phyloP scores from a whole-genome alignment of 2,113 vertebrate species.

The Hirundichthys speculiger region DNA sequence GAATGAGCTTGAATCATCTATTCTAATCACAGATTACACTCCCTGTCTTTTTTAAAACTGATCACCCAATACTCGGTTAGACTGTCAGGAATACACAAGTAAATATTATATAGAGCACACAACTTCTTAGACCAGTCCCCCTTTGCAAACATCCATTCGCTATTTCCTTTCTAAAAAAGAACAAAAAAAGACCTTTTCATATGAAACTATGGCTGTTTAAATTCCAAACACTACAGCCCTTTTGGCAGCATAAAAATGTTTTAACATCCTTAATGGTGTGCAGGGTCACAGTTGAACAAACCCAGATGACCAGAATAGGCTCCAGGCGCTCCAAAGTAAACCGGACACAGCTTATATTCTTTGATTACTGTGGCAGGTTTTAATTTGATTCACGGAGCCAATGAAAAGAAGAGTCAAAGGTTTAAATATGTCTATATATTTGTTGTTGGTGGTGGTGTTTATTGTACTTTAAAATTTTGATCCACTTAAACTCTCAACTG shows the following conservation, averaged over 20 bases:
- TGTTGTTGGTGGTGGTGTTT: conserved; percentile 35
- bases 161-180: too few relatives aligned
- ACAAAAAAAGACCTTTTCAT: conserved; percentile 34
- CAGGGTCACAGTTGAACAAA: conserved; percentile 73
- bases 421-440: background rate
- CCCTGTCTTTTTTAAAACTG: conserved; percentile 35
- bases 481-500: conserved; percentile 1
- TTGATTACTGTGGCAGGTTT: conserved; percentile 44
- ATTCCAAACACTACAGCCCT: conserved; percentile 18
- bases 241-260: conserved; percentile 44
- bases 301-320: conserved; percentile 72
- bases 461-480: conserved; percentile 31
- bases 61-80: background rate
- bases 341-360: conserved; percentile 50
- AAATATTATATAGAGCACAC: too few relatives aligned
- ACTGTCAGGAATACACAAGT: too few relatives aligned
- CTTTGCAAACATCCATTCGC: too few relatives aligned
- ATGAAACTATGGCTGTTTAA: conserved; percentile 34
- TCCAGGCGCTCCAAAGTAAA: conserved; percentile 68
- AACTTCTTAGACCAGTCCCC: too few relatives aligned
- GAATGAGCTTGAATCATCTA: conserved; percentile 6
- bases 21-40: conserved; percentile 31
- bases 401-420: conserved; percentile 19
- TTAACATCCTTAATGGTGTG: conserved; percentile 60
- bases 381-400: conserved; percentile 49